A percentile compares a stretch with the other conserved stretches of the same genome.
Conservation (phyloP, 2,113 vertebrate genomes). For the Muscicapa adusta region DNA sequence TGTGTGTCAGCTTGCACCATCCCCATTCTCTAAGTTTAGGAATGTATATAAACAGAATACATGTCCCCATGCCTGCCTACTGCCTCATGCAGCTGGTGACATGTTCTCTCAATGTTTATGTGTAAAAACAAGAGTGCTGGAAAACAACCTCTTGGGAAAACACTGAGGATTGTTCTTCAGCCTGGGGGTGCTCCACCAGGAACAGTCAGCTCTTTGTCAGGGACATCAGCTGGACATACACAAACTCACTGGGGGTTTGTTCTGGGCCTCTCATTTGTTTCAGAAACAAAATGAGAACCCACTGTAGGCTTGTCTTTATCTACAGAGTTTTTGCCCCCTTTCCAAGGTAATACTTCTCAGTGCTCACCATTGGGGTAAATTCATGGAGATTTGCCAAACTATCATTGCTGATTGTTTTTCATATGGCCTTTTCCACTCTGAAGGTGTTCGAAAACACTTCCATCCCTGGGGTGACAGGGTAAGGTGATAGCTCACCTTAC, state of each 20-base stretch:
- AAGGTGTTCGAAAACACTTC: not conserved
- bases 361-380: not conserved
- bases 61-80: not conserved
- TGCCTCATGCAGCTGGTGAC: not conserved
- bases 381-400: not conserved
- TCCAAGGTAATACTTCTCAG: not conserved
- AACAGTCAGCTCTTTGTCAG: slow-evolving; percentile 27
- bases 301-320: not conserved
- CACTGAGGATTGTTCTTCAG: slow-evolving; percentile 22
- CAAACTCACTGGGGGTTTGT: slow-evolving; percentile 14
- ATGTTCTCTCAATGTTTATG: not conserved
- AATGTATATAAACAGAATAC: not conserved
- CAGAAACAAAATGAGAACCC: not conserved
- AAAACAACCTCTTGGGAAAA: slow-evolving; percentile 3
- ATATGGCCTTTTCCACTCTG: not conserved
- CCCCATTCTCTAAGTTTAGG: not conserved
- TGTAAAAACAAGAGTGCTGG: slow-evolving; percentile 1
- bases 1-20: not conserved
- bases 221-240: slow-evolving; percentile 4
- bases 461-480: not conserved
- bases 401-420: not conserved
- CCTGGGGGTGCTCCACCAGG: not conserved
- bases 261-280: not conserved
- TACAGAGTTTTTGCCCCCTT: not conserved
- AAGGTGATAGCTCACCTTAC: not conserved